phyloP scores from a whole-genome alignment of 1,140 invertebrate species.

The Pemphigus obesinymphae region DNA sequence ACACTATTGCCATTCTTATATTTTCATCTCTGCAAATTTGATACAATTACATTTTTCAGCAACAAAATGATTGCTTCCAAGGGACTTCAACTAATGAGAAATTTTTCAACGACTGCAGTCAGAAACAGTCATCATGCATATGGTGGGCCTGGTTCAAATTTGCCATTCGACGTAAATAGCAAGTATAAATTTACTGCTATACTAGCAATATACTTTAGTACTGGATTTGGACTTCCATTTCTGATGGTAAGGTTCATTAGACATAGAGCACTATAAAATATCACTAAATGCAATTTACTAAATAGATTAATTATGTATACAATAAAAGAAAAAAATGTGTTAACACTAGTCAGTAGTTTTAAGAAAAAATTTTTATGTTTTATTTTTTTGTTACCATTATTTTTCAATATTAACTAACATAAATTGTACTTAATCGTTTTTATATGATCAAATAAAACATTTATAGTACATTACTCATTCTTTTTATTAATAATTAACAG shows the following conservation, averaged over 20 bases:
- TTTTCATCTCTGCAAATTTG: neutral
- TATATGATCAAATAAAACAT: neutral
- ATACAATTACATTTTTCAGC: neutral
- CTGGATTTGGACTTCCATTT: constrained; percentile 29
- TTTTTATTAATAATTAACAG: no score
- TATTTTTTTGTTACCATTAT: neutral
- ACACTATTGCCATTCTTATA: neutral
- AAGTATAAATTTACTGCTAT: constrained; percentile 36
- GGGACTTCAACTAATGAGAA: neutral
- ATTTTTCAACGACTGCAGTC: constrained; percentile 10
- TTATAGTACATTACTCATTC: neutral
- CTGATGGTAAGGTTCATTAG: constrained; percentile 15
- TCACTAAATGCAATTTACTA: neutral
- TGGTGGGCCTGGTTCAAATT: constrained; percentile 27
- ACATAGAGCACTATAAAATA: neutral
- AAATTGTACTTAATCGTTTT: neutral
- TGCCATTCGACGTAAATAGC: constrained; percentile 15
- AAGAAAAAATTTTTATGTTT: neutral
- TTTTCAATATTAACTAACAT: neutral
- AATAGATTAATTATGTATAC: neutral
- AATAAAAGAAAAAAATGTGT: neutral
- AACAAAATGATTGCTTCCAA: neutral
- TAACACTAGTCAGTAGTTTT: constrained; percentile 17
- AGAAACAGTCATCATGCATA: constrained; percentile 30
- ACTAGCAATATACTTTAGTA: constrained; percentile 19